Percentiles rank a stretch among this genome's conserved stretches.
Conservation (phyloP, 1,140 invertebrate species). For the Tachypleus tridentatus region DNA sequence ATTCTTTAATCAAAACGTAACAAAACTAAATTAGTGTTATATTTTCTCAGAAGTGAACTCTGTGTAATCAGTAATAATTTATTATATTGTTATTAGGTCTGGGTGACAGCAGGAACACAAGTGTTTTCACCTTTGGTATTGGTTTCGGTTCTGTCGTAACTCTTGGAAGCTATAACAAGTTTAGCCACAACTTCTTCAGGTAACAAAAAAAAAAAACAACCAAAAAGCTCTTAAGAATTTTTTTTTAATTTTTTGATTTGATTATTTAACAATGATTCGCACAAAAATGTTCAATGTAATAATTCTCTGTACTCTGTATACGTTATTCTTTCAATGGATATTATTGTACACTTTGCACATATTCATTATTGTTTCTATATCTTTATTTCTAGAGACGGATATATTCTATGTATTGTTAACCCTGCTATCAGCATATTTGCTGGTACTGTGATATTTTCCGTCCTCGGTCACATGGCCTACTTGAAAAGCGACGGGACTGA, state of each 20-base stretch:
- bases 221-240: slow-evolving; percentile 3
- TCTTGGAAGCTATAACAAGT: slow-evolving; percentile 41
- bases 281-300: slow-evolving; percentile 3
- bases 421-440: slow-evolving; percentile 39
- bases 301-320: neutral
- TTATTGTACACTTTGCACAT: neutral
- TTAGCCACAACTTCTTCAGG: slow-evolving; percentile 40
- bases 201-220: slow-evolving; percentile 10
- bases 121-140: slow-evolving; percentile 38
- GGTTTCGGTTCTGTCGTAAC: slow-evolving; percentile 37
- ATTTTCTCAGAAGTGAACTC: too few species aligned
- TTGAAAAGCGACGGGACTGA: slow-evolving; percentile 27
- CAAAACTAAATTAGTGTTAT: too few species aligned
- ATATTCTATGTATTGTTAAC: slow-evolving; percentile 41
- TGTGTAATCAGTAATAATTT: too few species aligned
- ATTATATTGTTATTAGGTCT: slow-evolving; percentile 27
- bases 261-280: neutral
- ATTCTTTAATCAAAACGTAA: too few species aligned
- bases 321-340: neutral
- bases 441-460: slow-evolving; percentile 41
- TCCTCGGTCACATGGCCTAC: slow-evolving; percentile 39
- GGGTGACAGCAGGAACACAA: slow-evolving; percentile 38
- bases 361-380: neutral
- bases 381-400: slow-evolving; percentile 33
- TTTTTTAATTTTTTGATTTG: neutral